These are phyloP conservation scores for Drosophila putrida DNA, from an alignment of 2,888 invertebrate genomes.

Conservation along the genomic window DNA sequence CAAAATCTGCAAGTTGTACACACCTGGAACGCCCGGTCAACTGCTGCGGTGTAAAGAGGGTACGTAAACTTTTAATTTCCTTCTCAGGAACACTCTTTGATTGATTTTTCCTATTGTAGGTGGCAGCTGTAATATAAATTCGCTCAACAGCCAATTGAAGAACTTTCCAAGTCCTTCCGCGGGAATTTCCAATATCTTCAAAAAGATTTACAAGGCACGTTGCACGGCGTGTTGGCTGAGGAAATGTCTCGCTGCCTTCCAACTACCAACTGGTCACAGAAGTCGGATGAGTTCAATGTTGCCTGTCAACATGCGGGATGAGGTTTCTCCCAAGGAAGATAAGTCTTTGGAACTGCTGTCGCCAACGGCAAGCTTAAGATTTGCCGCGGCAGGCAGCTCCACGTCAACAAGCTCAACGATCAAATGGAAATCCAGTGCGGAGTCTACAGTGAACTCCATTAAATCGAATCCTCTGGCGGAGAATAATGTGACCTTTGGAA, in stretches of 20 bases:
- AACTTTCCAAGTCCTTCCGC: conserved; percentile 84
- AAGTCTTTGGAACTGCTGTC: conserved; percentile 61
- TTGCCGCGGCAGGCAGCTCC: conserved; percentile 29
- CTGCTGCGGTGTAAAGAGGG: conserved; percentile 83
- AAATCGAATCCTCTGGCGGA: conserved; percentile 82
- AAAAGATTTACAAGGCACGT: conserved; percentile 90
- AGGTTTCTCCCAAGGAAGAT: conserved; percentile 54
- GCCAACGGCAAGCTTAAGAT: conserved; percentile 59
- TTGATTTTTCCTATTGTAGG: neutral
- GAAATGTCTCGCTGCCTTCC: conserved; percentile 92
- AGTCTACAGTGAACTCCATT: conserved; percentile 61
- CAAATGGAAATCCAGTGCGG: conserved; percentile 77
- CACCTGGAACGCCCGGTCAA: conserved; percentile 80
- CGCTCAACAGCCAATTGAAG: conserved; percentile 11
- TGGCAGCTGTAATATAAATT: conserved; percentile 3
- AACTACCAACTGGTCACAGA: conserved; percentile 90
- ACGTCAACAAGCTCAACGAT: conserved; percentile 52
- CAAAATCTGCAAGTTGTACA: conserved; percentile 58
- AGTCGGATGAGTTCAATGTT: conserved; percentile 89
- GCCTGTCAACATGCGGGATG: conserved; percentile 85
- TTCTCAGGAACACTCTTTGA: neutral
- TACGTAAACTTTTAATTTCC: conserved; percentile 23
- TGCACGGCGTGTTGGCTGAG: conserved; percentile 96
- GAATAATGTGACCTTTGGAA: conserved; percentile 84
- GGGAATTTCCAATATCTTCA: conserved; percentile 89